Evolutionary conservation across 2,797 vertebrate genomes (phyloP).

Genomic region (Sebastes aleutianus): DNA sequence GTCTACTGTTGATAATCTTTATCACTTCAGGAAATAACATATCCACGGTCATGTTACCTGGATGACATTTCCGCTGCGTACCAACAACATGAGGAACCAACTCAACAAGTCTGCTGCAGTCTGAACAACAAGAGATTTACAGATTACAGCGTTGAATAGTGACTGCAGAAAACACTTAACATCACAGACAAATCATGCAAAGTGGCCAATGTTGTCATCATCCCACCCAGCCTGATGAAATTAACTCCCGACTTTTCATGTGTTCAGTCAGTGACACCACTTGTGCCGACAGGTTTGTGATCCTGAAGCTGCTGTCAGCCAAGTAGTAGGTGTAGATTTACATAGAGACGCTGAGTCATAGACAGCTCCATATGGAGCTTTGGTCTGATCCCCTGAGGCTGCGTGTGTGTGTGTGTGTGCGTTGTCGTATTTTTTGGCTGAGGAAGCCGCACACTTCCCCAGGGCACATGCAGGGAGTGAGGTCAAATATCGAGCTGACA

Average conservation of each 20-base stretch:
- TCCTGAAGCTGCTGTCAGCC: conserved; percentile 45
- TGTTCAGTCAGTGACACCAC: conserved; percentile 30
- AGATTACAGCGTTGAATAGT: background rate
- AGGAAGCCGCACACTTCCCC: conserved; percentile 22
- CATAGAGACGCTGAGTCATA: conserved; percentile 60
- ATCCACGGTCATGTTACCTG: background rate
- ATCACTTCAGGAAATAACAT: background rate
- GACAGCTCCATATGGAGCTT: conserved; percentile 29
- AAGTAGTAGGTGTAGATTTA: conserved; percentile 62
- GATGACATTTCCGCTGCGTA: background rate
- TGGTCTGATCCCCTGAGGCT: conserved; percentile 30
- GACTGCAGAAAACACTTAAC: conserved; percentile 2
- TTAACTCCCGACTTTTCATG: conserved; percentile 20
- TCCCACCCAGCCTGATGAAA: conserved; percentile 25
- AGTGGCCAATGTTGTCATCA: conserved; percentile 10
- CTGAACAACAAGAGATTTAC: background rate
- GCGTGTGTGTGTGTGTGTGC: background rate
- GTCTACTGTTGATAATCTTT: background rate
- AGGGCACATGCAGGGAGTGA: conserved; percentile 40
- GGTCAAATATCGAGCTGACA: conserved; percentile 45
- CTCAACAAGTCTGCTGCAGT: background rate
- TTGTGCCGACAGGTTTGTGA: conserved; percentile 49
- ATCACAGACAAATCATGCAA: conserved; percentile 11
- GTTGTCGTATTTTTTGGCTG: conserved; percentile 7
- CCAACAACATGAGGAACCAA: conserved; percentile 1